phyloP scores from a whole-genome alignment of 1,140 invertebrate species.

The Leptoteleia sp. region DNA sequence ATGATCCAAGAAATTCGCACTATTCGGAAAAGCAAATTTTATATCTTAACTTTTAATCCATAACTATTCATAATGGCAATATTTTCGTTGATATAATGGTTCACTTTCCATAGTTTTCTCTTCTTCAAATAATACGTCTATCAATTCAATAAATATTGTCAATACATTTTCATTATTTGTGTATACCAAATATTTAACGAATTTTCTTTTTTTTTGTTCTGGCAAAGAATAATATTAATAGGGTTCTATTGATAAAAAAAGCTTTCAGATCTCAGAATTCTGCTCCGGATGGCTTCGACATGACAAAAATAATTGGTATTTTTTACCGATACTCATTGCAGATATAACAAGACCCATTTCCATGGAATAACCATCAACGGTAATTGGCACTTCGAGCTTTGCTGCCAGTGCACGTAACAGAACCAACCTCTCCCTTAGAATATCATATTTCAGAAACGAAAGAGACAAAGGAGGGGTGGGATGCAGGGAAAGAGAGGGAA shows the following conservation, averaged over 20 bases:
- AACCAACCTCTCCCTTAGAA: constrained; percentile 62
- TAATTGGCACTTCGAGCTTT: constrained; percentile 79
- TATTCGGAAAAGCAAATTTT: no score
- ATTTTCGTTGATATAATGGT: no score
- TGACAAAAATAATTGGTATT: constrained; percentile 80
- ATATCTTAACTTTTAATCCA: no score
- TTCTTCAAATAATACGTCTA: background rate
- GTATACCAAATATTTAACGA: no score
- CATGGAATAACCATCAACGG: constrained; percentile 81
- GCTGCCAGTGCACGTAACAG: constrained; percentile 65
- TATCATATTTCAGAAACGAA: constrained; percentile 80
- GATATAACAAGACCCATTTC: constrained; percentile 81
- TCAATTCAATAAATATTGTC: constrained; percentile 17
- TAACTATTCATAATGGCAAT: no score
- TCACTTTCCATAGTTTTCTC: no score
- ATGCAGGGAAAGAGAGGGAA: constrained; percentile 40
- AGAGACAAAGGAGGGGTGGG: constrained; percentile 60
- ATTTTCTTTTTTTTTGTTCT: no score
- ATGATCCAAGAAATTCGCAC: constrained; percentile 23
- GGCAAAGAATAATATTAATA: constrained; percentile 12
- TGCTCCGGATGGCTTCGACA: constrained; percentile 69
- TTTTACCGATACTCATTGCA: constrained; percentile 74
- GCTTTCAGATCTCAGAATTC: constrained; percentile 38
- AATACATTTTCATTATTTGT: constrained; percentile 21
- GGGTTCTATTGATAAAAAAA: constrained; percentile 18